Conservation (phyloP, 2,113 vertebrate species). For the Murina feae region DNA sequence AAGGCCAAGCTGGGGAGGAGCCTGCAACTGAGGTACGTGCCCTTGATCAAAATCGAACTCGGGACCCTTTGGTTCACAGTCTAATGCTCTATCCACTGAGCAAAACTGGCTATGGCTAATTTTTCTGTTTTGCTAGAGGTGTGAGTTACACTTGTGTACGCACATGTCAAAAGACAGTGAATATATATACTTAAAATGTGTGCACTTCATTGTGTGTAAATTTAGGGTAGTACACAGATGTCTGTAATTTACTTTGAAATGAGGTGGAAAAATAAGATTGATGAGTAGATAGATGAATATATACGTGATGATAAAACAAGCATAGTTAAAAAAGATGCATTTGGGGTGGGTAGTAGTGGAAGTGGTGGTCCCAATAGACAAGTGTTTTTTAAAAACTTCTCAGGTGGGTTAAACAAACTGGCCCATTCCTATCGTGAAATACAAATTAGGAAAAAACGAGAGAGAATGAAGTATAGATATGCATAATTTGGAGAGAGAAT, state of each 20-base stretch:
- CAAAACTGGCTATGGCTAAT: too few species aligned
- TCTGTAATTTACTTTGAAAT: neutral
- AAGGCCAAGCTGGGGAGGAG: too few species aligned
- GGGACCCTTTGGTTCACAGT: too few species aligned
- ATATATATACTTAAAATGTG: neutral
- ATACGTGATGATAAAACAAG: neutral
- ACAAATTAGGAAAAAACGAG: neutral
- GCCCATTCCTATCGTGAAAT: neutral
- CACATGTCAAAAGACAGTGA: neutral
- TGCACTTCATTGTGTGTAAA: neutral
- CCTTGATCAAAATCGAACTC: too few species aligned
- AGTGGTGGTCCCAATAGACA: neutral
- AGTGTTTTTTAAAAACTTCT: neutral
- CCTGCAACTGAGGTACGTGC: too few species aligned
- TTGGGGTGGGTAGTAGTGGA: neutral
- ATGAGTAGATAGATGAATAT: neutral
- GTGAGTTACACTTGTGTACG: neutral
- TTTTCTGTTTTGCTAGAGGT: neutral
- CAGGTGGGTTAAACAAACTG: neutral
- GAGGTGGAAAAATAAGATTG: neutral
- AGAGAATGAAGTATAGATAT: neutral
- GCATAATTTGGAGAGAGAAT: neutral
- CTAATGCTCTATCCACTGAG: too few species aligned
- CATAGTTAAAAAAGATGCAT: neutral
- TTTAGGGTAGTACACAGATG: neutral